A percentile compares a stretch with the other conserved stretches of the same genome.
These are phyloP conservation scores for Megalops cyprinoides DNA, from an alignment of 2,797 vertebrate species.

Conservation along the genomic window DNA sequence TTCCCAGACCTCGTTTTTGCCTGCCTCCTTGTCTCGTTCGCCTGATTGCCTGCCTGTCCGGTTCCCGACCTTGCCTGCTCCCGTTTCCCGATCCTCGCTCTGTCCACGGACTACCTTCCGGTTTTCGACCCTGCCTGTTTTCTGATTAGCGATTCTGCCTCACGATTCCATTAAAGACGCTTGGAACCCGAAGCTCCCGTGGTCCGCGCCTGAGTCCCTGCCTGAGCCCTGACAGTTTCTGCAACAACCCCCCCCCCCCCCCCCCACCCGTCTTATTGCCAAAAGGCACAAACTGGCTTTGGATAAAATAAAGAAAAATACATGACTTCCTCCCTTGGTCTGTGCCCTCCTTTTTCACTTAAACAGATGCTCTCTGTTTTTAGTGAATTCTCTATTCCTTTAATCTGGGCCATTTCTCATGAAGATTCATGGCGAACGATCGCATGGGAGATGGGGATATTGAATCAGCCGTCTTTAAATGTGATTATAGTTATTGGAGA, in stretches of 20 bases:
- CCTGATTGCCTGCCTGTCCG: no score
- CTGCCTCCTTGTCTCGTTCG: no score
- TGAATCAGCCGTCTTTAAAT: conserved; percentile 72
- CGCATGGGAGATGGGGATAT: conserved; percentile 67
- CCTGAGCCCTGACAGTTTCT: no score
- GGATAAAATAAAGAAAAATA: conserved; percentile 12
- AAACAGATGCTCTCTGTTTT: neutral
- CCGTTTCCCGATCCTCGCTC: no score
- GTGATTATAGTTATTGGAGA: conserved; percentile 68
- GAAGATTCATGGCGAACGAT: conserved; percentile 57
- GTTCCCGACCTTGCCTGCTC: no score
- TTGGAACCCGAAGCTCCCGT: no score
- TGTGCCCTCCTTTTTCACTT: neutral
- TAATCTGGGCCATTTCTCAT: neutral
- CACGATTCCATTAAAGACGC: no score
- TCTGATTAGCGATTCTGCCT: no score
- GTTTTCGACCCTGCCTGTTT: no score
- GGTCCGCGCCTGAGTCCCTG: no score
- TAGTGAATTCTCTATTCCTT: conserved; percentile 15
- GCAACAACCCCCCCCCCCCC: neutral
- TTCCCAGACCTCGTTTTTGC: no score
- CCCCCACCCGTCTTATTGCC: conserved; percentile 7
- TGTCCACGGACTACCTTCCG: no score
- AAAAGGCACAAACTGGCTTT: neutral
- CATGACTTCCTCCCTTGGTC: neutral